These are phyloP conservation scores for Mico argentatus DNA, from an alignment of 2,797 vertebrate genomes.

Conservation along the genomic window DNA sequence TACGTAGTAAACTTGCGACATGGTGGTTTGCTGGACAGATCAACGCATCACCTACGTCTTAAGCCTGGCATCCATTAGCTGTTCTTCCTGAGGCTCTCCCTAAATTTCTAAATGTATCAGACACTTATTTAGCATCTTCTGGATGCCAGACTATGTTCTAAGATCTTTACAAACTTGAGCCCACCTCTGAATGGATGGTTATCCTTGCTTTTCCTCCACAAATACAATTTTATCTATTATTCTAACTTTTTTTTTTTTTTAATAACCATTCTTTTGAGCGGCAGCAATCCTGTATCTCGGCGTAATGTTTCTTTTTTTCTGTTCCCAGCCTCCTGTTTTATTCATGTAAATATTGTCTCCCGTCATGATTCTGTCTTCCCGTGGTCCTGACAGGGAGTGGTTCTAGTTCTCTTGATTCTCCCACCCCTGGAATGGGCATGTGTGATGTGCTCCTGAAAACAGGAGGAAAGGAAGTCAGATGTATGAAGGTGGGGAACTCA, in stretches of 20 bases:
- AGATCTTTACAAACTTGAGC: not conserved
- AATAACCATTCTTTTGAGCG: not conserved
- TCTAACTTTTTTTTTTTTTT: not conserved
- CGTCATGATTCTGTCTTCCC: not conserved
- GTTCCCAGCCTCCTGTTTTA: not conserved
- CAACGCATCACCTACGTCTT: too few species aligned
- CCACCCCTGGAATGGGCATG: not conserved
- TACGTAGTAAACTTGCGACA: too few species aligned
- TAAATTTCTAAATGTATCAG: not conserved
- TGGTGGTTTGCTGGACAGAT: too few species aligned
- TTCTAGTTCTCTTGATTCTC: not conserved
- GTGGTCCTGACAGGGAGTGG: not conserved
- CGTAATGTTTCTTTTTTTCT: not conserved
- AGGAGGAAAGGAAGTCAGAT: not conserved
- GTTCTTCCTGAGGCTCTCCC: too few species aligned
- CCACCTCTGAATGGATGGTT: not conserved
- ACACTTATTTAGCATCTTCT: not conserved
- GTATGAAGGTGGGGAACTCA: not conserved
- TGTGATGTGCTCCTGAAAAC: accelerated
- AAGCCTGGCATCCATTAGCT: not conserved
- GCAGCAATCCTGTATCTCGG: not conserved
- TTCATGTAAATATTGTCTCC: not conserved
- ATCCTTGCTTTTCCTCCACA: not conserved
- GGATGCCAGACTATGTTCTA: not conserved
- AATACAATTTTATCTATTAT: not conserved